Base-by-base conservation (phyloP, 2,797 vertebrate species). In the Arvicola amphibius region DNA sequence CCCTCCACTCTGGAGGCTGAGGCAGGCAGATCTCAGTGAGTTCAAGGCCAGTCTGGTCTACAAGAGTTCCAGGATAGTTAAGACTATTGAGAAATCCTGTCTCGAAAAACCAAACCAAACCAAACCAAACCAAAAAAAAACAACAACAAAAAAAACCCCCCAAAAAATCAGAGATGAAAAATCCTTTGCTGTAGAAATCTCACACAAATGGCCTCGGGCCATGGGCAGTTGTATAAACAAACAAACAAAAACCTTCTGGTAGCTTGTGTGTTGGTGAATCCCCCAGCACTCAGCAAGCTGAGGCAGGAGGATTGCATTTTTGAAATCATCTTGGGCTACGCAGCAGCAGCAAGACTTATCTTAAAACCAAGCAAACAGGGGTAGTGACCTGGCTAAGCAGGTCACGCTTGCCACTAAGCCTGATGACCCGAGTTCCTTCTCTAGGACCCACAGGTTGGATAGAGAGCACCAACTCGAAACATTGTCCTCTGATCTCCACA, bases 111-210 rank as follows among this genome's bases (percentile, higher is more conserved):
- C 56, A 56, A 56, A 56, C 11, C 48, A 51, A 51, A 51, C 56
- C 17, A 56, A 56, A 56, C 5, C 17, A 56, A 56, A 56, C 17
- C 17, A 56, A 19, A 56, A 5, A 16, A 53, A 53, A 53, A 53
- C 17, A 56, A 56, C 6, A 56, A 56, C 5, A 56, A n/a, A n/a
- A n/a, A n/a, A n/a, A n/a, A n/a, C n/a, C n/a, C n/a, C n/a, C n/a
- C n/a, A n/a, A n/a, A n/a, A n/a, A n/a, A 56, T 2, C 43, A 93
- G 46, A 69, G 51, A 51, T 91, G 40, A 96, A 48, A 88, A 79
- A 8, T 91, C 27, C 56, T 94, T 95, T 94, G 61, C 43, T 61
- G 83, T 95, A 89, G 88, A 96, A 97, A 89, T 92, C 51, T 76
- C 29, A 21, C 78, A 65, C 61, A 80, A 67, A 88, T 94, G 92